Evolutionary conservation across 2,113 vertebrate genomes (phyloP).

Genomic region (Trogon melanurus): DNA sequence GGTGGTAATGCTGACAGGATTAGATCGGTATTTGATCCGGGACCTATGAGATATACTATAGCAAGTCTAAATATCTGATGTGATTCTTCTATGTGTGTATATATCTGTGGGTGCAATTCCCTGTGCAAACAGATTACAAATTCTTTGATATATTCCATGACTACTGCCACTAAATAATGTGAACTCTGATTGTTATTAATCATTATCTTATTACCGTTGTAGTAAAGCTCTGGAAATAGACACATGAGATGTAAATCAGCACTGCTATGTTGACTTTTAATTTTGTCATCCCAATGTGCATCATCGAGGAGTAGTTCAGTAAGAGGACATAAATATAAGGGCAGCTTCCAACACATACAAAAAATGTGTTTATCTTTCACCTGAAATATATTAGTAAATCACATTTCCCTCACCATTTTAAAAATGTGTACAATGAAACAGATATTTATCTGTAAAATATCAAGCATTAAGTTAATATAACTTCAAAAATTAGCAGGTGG

Average conservation of each 20-base stretch:
- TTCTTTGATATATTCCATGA: background rate
- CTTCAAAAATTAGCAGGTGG: background rate
- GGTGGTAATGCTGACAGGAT: background rate
- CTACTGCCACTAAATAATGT: background rate
- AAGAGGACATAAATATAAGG: background rate
- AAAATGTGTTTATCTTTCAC: background rate
- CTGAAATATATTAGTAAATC: background rate
- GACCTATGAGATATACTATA: background rate
- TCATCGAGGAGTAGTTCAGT: background rate
- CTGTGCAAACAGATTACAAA: slow-evolving; percentile 3
- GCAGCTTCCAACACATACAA: background rate
- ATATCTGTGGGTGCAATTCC: background rate
- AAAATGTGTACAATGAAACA: background rate
- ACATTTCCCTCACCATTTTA: background rate
- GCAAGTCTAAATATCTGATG: background rate
- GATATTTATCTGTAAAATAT: background rate
- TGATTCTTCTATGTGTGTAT: background rate
- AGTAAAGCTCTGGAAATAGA: slow-evolving; percentile 26
- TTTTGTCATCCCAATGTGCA: background rate
- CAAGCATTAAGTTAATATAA: background rate
- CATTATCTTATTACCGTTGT: slow-evolving; percentile 3
- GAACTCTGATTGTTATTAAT: background rate
- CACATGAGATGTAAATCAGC: background rate
- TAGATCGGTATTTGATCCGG: background rate
- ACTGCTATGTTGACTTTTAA: slow-evolving; percentile 12